A percentile compares a stretch with the other conserved stretches of the same genome.
Evolutionary conservation across 2,888 invertebrate species (phyloP).

Genomic region (Athalia cordata): DNA sequence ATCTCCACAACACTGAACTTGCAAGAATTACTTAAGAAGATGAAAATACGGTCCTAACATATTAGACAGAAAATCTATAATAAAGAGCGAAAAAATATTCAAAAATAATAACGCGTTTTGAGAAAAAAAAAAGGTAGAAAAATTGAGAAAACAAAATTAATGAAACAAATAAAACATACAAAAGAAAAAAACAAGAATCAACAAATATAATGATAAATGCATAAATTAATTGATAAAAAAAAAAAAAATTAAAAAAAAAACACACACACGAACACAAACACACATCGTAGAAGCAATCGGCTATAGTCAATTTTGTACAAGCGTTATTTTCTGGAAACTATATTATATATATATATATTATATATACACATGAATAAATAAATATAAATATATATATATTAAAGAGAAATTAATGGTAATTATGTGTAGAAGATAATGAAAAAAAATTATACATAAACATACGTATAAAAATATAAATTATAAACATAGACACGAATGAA

Average conservation of each 20-base stretch:
- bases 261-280: slow-evolving; percentile 41
- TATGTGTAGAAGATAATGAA: slow-evolving; percentile 27
- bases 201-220: slow-evolving; percentile 59
- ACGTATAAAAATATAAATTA: slow-evolving; percentile 47
- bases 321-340: slow-evolving; percentile 69
- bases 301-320: slow-evolving; percentile 72
- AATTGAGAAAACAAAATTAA: slow-evolving; percentile 25
- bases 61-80: not conserved
- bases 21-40: not conserved
- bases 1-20: not conserved
- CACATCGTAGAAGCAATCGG: slow-evolving; percentile 69
- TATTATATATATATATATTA: slow-evolving; percentile 46
- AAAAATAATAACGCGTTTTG: not conserved
- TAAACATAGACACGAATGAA: slow-evolving; percentile 47
- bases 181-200: slow-evolving; percentile 48
- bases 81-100: not conserved
- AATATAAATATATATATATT: slow-evolving; percentile 49
- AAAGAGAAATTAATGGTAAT: slow-evolving; percentile 12
- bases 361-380: slow-evolving; percentile 46
- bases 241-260: slow-evolving; percentile 32
- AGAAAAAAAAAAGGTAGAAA: slow-evolving; percentile 17
- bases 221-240: slow-evolving; percentile 51
- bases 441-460: slow-evolving; percentile 45
- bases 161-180: slow-evolving; percentile 16
- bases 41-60: slow-evolving; percentile 1